These are phyloP conservation scores for Notodonta dromedarius DNA, from an alignment of 2,888 invertebrate species.

Conservation along the genomic window DNA sequence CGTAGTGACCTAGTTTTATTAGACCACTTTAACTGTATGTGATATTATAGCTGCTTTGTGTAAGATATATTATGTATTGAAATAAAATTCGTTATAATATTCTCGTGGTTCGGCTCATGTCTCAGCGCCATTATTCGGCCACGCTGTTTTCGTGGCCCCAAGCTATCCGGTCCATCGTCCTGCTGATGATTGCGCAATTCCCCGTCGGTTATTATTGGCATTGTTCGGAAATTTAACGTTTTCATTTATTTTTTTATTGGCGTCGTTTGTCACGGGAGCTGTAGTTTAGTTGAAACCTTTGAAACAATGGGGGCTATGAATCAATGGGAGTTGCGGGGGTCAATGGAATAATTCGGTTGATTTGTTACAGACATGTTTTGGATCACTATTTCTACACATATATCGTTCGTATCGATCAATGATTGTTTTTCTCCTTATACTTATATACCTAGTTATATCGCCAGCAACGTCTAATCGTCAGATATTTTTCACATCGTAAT, in stretches of 20 bases:
- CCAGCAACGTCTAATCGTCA: too few species aligned
- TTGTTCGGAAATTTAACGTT: constrained; percentile 41
- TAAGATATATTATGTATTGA: too few species aligned
- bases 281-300: constrained; percentile 33
- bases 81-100: too few species aligned
- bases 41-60: too few species aligned
- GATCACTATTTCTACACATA: background rate
- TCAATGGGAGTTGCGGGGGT: constrained; percentile 4
- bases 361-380: constrained; percentile 1
- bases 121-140: background rate
- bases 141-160: constrained; percentile 4
- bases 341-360: constrained; percentile 13
- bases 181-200: constrained; percentile 36
- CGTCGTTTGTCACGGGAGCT: constrained; percentile 27
- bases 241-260: constrained; percentile 34
- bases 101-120: too few species aligned
- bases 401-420: too few species aligned
- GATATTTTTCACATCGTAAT: too few species aligned
- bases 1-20: background rate
- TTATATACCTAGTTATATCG: too few species aligned
- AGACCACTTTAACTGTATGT: too few species aligned
- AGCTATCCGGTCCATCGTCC: constrained; percentile 16
- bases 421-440: too few species aligned
- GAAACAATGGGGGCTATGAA: constrained; percentile 18
- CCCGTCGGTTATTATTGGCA: constrained; percentile 31